These are phyloP conservation scores for Heterochromis multidens DNA, from an alignment of 2,113 vertebrate species.

Conservation along the genomic window DNA sequence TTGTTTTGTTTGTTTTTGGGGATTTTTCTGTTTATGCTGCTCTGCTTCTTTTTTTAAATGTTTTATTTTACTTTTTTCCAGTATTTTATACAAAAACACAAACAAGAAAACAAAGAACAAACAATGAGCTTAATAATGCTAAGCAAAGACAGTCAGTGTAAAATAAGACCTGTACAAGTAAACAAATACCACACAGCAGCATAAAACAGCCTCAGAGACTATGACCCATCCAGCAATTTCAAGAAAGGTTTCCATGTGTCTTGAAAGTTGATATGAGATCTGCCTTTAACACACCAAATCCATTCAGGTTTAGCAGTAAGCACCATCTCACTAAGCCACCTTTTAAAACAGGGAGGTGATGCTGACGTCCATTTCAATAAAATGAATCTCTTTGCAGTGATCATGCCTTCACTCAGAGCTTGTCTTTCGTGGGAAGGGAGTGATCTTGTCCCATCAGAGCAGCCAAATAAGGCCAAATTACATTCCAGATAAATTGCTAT, in stretches of 20 bases:
- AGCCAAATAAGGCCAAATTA: no score
- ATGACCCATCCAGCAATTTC: background rate
- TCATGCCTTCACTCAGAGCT: background rate
- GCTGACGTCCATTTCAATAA: rapidly evolving
- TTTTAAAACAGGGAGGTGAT: background rate
- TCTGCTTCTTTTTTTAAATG: no score
- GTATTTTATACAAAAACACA: no score
- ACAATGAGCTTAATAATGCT: no score
- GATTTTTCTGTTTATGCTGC: background rate
- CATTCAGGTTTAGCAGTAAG: background rate
- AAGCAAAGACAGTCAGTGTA: no score
- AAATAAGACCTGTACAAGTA: background rate
- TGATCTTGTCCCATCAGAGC: background rate
- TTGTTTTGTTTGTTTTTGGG: no score
- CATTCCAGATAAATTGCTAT: no score
- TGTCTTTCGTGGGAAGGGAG: background rate
- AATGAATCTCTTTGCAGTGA: rapidly evolving
- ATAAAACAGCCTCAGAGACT: background rate
- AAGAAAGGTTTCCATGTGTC: background rate
- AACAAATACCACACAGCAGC: background rate
- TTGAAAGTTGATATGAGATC: background rate
- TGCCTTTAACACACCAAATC: background rate
- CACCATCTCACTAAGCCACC: background rate
- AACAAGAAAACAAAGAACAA: no score
- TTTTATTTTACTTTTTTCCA: no score